Evolutionary conservation across 2,888 invertebrate genomes (phyloP), one percentile per base, ranked within the genome.

Genomic region (Coremacera marginata): DNA sequence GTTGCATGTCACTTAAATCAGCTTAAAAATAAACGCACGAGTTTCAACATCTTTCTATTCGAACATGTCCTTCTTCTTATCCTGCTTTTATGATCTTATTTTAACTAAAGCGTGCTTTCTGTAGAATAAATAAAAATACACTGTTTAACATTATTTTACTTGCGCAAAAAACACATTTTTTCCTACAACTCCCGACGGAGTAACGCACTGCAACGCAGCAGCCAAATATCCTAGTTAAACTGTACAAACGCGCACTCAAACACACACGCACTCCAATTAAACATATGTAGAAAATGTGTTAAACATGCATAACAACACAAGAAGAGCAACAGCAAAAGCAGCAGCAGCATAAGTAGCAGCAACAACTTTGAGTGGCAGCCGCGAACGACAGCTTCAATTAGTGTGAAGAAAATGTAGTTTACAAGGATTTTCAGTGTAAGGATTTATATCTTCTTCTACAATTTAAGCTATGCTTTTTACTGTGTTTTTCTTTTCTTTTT

Each of bases 371-470:
- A 75, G 75, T 75, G 65, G 73, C 77, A 78, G 27, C 62, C 72
- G 57, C 55, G 63, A 79, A 78, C 80, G 80, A 81, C 80, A 80
- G 78, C 79, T 78, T 79, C 80, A 82, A 82, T 82, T 81, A 80
- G 80, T 79, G 78, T 82, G 80, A 77, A 79, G 78, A 80, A 81
- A 80, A 77, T 77, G 75, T 76, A 73, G 72, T 77, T 73, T 51
- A 55, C 51, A 76, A 65, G 49, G 67, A 52, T 75, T 67, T 75
- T 75, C 55, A 14, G 31, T 75, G 57, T 27, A 22, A 60, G 57
- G 57, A 60, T 75, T 78, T 71, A 70, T 74, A 76, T 25, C 73
- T 57, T 49, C 62, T 71, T 63, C 25, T 57, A 34, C 22, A 19
- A 49, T 49, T 71, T 51, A 22, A 60, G 9, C 44, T 63, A 25